These are phyloP conservation scores for Elysia chlorotica DNA, from an alignment of 1,140 invertebrate species.

Conservation along the genomic window DNA sequence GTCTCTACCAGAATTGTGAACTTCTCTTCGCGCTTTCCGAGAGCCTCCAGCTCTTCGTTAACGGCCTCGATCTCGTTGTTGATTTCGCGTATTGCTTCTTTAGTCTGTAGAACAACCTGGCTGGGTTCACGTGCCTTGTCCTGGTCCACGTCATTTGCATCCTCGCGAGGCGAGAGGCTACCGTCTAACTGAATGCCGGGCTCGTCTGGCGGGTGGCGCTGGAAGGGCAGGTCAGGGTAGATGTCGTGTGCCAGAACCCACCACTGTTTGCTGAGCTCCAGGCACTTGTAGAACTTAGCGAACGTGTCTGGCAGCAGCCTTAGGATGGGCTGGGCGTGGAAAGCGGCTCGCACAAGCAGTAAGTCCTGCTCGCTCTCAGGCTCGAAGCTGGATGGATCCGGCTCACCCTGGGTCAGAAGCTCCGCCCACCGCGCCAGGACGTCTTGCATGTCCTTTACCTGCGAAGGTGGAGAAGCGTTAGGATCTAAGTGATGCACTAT, in stretches of 20 bases:
- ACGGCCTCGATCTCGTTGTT: neutral
- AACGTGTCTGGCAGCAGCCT: conserved; percentile 44
- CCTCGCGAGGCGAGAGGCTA: neutral
- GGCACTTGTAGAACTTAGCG: conserved; percentile 43
- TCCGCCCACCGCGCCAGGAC: conserved; percentile 34
- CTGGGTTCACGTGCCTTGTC: neutral
- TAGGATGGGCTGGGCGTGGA: conserved; percentile 33
- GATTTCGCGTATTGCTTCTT: neutral
- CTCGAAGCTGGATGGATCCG: conserved; percentile 36
- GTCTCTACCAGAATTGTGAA: conserved; percentile 20
- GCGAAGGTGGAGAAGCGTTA: neutral
- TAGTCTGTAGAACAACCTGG: neutral
- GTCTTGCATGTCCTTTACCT: conserved; percentile 24
- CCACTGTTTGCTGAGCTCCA: conserved; percentile 46
- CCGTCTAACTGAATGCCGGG: neutral
- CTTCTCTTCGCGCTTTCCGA: conserved; percentile 15
- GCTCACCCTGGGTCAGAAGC: conserved; percentile 30
- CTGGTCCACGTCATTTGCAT: conserved; percentile 12
- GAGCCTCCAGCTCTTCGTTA: conserved; percentile 6
- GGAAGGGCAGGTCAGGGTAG: conserved; percentile 24
- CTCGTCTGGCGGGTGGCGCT: neutral
- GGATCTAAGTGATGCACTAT: no score
- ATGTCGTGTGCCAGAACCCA: conserved; percentile 36
- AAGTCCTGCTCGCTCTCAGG: conserved; percentile 44
- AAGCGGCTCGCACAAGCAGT: conserved; percentile 26